phyloP scores from a whole-genome alignment of 1,140 invertebrate species.

The Drosophila sechellia region DNA sequence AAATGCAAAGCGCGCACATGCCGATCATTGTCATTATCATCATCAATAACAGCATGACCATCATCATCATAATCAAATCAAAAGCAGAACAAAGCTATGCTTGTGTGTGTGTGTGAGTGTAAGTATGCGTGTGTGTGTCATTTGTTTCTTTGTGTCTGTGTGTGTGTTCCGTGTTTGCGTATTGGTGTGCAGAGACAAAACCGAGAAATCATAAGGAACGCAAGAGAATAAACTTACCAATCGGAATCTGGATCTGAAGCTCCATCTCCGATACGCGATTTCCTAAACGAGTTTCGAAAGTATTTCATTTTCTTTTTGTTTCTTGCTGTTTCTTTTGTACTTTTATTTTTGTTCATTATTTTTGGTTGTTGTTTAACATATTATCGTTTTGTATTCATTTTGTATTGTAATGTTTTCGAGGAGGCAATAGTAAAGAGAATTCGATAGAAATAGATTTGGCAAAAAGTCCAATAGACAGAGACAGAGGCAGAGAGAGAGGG shows the following conservation, averaged over 20 bases:
- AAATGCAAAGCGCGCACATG: constrained; percentile 74
- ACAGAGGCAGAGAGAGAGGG: not conserved
- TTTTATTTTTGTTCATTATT: constrained; percentile 27
- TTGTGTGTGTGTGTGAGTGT: constrained; percentile 12
- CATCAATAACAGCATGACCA: constrained; percentile 22
- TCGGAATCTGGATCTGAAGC: constrained; percentile 84
- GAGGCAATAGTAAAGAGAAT: constrained; percentile 31
- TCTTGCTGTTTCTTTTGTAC: constrained; percentile 6
- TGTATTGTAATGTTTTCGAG: constrained; percentile 34
- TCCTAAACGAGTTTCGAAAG: constrained; percentile 79
- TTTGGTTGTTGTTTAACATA: constrained; percentile 25
- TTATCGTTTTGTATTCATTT: constrained; percentile 31
- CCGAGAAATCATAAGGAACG: constrained; percentile 59
- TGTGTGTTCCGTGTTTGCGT: constrained; percentile 14
- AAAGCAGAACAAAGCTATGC: constrained; percentile 64
- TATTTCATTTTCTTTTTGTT: constrained; percentile 47
- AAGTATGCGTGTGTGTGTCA: constrained; percentile 16
- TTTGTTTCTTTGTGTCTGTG: constrained; percentile 17
- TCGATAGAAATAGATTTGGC: constrained; percentile 25
- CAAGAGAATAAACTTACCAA: constrained; percentile 78
- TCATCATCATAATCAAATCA: constrained; percentile 54
- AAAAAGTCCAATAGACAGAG: constrained; percentile 13
- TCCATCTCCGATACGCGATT: constrained; percentile 84
- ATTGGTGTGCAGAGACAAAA: constrained; percentile 61
- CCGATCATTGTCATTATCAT: constrained; percentile 62